phyloP scores from a whole-genome alignment of 2,888 invertebrate species.

The Geotrupes spiniger region DNA sequence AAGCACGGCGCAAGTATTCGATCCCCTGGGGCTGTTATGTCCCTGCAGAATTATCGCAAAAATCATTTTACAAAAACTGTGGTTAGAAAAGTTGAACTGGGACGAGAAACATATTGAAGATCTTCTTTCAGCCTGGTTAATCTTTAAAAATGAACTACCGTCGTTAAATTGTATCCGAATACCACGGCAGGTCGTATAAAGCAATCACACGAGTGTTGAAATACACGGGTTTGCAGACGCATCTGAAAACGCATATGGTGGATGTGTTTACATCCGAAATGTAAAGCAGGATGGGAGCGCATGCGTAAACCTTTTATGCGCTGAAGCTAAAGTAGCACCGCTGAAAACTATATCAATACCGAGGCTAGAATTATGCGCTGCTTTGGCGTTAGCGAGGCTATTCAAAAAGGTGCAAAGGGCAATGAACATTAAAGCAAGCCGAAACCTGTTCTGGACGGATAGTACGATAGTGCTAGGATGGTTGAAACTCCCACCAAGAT shows the following conservation, averaged over 20 bases:
- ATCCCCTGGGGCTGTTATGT: conserved; percentile 1
- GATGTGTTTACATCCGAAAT: conserved; percentile 3
- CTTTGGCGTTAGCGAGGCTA: conserved; percentile 3
- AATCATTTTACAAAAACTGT: conserved; percentile 8
- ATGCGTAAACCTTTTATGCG: not conserved
- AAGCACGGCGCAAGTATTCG: conserved; percentile 8
- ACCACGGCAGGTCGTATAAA: not conserved
- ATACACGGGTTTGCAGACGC: conserved; percentile 9
- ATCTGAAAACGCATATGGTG: conserved; percentile 8
- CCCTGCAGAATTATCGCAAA: conserved; percentile 2
- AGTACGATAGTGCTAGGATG: conserved; percentile 20
- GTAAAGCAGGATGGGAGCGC: not conserved
- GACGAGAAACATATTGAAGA: too few species aligned
- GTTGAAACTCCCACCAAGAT: not conserved
- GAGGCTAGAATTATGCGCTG: conserved; percentile 12
- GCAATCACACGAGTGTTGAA: not conserved
- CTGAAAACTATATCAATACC: conserved; percentile 3
- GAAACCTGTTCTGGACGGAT: conserved; percentile 20
- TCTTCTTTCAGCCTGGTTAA: too few species aligned
- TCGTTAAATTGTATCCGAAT: not conserved
- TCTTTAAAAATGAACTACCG: not conserved
- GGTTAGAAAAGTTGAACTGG: conserved; percentile 9
- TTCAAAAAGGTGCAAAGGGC: not conserved
- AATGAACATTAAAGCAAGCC: not conserved
- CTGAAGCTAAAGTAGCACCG: conserved; percentile 12